Percentiles rank a stretch among this genome's conserved stretches.
Evolutionary conservation across 1,140 invertebrate species (phyloP).

Genomic region (Chlorops oryzae): DNA sequence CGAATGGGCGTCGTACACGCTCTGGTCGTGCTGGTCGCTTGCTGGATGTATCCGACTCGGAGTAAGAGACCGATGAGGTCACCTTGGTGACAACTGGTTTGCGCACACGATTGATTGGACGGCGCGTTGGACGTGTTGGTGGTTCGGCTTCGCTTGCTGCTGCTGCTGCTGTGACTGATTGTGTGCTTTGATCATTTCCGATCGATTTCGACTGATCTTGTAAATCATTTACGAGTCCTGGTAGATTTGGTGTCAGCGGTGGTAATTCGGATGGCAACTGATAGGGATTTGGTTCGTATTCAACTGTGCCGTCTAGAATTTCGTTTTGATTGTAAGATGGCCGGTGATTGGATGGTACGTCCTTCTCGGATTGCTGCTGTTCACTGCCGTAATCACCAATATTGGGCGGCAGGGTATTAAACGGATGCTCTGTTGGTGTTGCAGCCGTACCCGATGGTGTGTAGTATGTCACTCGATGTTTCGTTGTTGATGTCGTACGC

Average conservation of each 20-base stretch:
- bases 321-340: constrained; percentile 37
- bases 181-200: constrained; percentile 24
- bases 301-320: constrained; percentile 33
- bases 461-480: constrained; percentile 33
- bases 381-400: neutral
- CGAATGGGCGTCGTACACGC: constrained; percentile 35
- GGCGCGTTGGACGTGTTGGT: constrained; percentile 46
- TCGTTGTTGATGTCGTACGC: constrained; percentile 19
- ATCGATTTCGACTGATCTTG: constrained; percentile 32
- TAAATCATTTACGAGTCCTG: constrained; percentile 56
- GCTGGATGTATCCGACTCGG: constrained; percentile 28
- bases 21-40: constrained; percentile 23
- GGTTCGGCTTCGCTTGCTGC: constrained; percentile 46
- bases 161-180: constrained; percentile 27
- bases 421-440: constrained; percentile 33
- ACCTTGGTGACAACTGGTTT: constrained; percentile 36
- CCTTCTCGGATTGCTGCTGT: neutral
- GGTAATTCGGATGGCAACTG: constrained; percentile 48
- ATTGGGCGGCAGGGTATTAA: constrained; percentile 17
- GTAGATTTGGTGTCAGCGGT: constrained; percentile 52
- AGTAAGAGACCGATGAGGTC: constrained; percentile 37
- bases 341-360: constrained; percentile 26
- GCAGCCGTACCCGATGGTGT: constrained; percentile 19
- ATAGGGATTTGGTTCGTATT: constrained; percentile 44
- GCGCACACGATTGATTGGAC: constrained; percentile 35